Conservation (phyloP, 2,113 vertebrate genomes). For the Hydropotes inermis region DNA sequence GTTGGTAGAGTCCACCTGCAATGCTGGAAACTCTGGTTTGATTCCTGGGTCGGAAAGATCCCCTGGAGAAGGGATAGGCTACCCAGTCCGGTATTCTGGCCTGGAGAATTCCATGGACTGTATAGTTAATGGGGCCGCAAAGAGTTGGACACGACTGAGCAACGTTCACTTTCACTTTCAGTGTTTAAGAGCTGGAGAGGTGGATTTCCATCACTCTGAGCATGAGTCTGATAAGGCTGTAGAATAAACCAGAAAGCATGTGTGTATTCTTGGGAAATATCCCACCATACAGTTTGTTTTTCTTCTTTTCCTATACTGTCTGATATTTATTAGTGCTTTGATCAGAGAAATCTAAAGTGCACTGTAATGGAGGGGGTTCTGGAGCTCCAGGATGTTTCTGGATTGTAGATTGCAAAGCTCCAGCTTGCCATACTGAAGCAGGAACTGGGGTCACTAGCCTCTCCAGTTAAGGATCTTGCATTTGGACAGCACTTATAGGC, state of each 20-base stretch:
- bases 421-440: background rate
- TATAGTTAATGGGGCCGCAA: fast-evolving
- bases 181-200: background rate
- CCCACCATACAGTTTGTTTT: background rate
- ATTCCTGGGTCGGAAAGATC: background rate
- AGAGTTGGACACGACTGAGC: background rate
- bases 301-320: background rate
- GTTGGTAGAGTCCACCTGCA: background rate
- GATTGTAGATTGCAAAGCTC: background rate
- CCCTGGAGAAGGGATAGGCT: background rate
- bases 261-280: background rate
- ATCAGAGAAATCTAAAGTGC: background rate
- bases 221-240: background rate
- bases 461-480: background rate
- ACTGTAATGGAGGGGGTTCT: background rate
- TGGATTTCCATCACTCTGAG: background rate
- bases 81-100: background rate
- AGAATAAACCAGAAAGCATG: background rate
- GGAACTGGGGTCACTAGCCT: background rate
- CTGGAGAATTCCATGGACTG: background rate
- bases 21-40: fast-evolving
- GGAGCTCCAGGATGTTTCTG: background rate
- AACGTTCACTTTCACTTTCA: background rate
- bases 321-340: background rate
- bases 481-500: background rate